Conservation (phyloP, 2,888 invertebrate genomes). For the Geotrupes spiniger region DNA sequence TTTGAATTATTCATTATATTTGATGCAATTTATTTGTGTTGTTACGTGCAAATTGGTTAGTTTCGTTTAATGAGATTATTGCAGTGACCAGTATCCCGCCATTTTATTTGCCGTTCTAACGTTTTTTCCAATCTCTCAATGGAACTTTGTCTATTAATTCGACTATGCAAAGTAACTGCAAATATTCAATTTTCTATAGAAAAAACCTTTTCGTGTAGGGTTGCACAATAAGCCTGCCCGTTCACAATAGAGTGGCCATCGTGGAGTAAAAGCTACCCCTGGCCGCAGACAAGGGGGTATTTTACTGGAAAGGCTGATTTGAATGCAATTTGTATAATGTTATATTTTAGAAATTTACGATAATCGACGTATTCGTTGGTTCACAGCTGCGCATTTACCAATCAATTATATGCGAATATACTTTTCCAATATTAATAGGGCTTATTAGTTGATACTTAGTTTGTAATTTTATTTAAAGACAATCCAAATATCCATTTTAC, state of each 20-base stretch:
- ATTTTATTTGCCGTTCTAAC: no score
- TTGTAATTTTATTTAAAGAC: no score
- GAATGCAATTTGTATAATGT: slow-evolving; percentile 42
- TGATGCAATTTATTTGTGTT: no score
- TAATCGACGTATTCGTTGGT: slow-evolving; percentile 8
- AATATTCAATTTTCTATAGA: slow-evolving; percentile 11
- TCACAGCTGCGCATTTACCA: no score
- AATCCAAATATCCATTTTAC: no score
- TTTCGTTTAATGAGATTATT: no score
- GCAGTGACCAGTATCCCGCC: no score
- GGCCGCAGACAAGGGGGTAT: slow-evolving; percentile 19
- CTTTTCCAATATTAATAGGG: no score
- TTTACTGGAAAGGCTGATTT: slow-evolving; percentile 34
- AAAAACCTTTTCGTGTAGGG: slow-evolving; percentile 15
- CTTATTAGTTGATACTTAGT: no score
- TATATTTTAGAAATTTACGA: slow-evolving; percentile 35
- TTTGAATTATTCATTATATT: no score
- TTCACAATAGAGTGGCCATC: slow-evolving; percentile 19
- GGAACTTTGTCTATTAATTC: slow-evolving; percentile 1
- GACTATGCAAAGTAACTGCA: slow-evolving; percentile 4
- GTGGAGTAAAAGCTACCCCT: slow-evolving; percentile 20
- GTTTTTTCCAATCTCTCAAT: neutral
- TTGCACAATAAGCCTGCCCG: slow-evolving; percentile 11
- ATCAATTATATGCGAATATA: no score
- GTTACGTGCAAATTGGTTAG: no score